Conservation (phyloP, 1,140 invertebrate species). For the Trichonephila clavata region DNA sequence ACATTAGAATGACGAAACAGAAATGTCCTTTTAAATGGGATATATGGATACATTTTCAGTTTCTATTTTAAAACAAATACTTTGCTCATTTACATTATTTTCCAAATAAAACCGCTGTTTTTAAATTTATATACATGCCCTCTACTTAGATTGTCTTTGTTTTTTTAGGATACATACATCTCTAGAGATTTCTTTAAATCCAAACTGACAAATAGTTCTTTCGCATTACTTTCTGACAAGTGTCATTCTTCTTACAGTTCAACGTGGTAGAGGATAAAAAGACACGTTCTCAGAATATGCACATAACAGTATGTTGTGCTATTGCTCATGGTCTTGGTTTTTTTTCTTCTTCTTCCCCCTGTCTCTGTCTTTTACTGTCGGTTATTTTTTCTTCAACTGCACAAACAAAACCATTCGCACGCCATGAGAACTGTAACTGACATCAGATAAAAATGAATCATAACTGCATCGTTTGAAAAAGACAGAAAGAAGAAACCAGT, state of each 20-base stretch:
- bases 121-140: neutral
- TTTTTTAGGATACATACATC: constrained; percentile 14
- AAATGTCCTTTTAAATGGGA: too few relatives aligned
- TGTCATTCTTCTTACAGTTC: neutral
- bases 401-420: neutral
- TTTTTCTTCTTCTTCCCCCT: neutral
- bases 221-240: constrained; percentile 21
- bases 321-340: neutral
- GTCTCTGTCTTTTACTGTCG: neutral
- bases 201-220: constrained; percentile 12
- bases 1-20: too few relatives aligned
- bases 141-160: neutral
- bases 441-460: neutral
- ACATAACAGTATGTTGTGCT: neutral
- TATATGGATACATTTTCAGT: too few relatives aligned
- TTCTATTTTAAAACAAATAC: too few relatives aligned
- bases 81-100: too few relatives aligned
- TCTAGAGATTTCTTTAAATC: constrained; percentile 6
- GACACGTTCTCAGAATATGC: constrained; percentile 25
- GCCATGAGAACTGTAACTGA: constrained; percentile 16
- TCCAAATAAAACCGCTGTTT: too few relatives aligned
- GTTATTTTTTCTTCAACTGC: neutral
- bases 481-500: neutral
- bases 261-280: constrained; percentile 27
- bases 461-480: neutral